Percentiles rank a stretch among this genome's conserved stretches.
These are phyloP conservation scores for Dipodomys stephensi DNA, from an alignment of 2,113 vertebrate species.

Conservation along the genomic window DNA sequence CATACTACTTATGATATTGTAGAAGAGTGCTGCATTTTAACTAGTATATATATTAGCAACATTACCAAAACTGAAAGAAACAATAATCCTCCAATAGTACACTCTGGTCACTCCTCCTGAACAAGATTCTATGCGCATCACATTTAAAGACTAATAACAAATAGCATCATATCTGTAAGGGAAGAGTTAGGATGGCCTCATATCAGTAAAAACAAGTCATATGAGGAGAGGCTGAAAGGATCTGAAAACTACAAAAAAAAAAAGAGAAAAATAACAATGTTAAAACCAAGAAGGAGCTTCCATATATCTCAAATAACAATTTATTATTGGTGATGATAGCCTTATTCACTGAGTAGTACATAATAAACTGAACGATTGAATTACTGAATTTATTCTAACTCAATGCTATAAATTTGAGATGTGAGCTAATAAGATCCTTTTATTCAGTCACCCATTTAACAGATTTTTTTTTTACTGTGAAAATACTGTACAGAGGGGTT, in stretches of 20 bases:
- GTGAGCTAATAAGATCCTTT: not conserved
- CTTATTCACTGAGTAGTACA: not conserved
- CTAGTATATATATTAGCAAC: not conserved
- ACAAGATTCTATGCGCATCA: not conserved
- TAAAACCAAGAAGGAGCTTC: not conserved
- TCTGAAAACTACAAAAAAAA: not conserved
- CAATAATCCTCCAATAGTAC: not conserved
- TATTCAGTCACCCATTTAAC: not conserved
- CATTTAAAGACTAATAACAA: not conserved
- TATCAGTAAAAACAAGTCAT: not conserved
- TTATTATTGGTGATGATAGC: not conserved
- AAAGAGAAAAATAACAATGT: not conserved
- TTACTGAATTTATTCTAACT: not conserved
- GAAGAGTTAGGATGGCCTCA: not conserved
- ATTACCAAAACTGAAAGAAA: not conserved
- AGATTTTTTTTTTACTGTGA: too few species aligned
- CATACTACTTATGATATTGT: not conserved
- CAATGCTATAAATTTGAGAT: not conserved
- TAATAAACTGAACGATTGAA: not conserved
- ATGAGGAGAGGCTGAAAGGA: not conserved
- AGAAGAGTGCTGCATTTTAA: not conserved
- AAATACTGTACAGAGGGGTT: too few species aligned
- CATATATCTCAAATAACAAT: not conserved
- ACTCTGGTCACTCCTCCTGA: not conserved
- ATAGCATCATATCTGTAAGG: not conserved